Percentiles rank a stretch among this genome's conserved stretches.
Conservation (phyloP, 2,888 invertebrate genomes). For the Drosophila paranaensis region DNA sequence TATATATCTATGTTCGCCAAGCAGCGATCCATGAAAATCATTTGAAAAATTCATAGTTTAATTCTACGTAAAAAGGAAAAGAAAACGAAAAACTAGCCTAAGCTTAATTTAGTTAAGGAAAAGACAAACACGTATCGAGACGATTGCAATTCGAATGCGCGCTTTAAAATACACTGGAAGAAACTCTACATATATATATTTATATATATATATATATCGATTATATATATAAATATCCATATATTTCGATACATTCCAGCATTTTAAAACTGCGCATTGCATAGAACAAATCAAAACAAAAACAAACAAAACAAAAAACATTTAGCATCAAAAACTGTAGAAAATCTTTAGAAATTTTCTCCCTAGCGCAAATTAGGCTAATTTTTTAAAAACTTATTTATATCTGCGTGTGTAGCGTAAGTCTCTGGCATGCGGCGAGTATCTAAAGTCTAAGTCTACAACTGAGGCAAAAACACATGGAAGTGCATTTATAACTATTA, state of each 20-base stretch:
- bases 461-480: constrained; percentile 47
- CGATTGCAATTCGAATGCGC: constrained; percentile 63
- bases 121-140: constrained; percentile 8
- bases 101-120: constrained; percentile 49
- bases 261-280: constrained; percentile 82
- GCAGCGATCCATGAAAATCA: constrained; percentile 58
- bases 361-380: constrained; percentile 63
- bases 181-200: too few relatives aligned
- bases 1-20: constrained; percentile 56
- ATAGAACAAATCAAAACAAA: constrained; percentile 14
- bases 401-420: constrained; percentile 43
- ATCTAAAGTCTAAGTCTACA: constrained; percentile 65
- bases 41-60: constrained; percentile 63
- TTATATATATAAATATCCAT: not conserved
- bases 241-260: constrained; percentile 50
- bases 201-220: not conserved
- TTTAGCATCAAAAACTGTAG: constrained; percentile 29
- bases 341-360: constrained; percentile 37
- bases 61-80: constrained; percentile 36
- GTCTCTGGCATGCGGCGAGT: constrained; percentile 48
- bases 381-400: constrained; percentile 33
- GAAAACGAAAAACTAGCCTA: constrained; percentile 24
- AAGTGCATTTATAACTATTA: constrained; percentile 70
- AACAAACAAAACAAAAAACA: constrained; percentile 1
- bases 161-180: constrained; percentile 79